Conservation (phyloP, 2,888 invertebrate species). For the Phyto melanocephala region DNA sequence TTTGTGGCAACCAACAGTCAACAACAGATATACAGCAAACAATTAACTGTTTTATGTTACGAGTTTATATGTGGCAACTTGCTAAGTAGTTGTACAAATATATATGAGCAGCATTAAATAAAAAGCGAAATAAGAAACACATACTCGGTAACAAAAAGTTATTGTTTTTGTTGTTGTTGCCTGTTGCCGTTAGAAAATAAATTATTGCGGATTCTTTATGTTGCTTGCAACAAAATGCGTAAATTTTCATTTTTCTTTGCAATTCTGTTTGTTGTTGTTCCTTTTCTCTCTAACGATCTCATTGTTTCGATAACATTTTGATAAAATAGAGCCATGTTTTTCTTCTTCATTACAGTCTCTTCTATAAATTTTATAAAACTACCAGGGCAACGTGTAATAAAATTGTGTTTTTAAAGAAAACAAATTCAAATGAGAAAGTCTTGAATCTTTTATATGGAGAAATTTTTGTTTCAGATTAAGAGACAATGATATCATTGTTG, state of each 20-base stretch:
- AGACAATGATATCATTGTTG: conserved; percentile 53
- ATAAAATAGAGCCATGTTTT: conserved; percentile 54
- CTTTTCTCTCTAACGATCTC: conserved; percentile 55
- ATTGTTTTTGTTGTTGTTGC: conserved; percentile 3
- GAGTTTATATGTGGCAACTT: background rate
- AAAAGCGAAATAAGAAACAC: conserved; percentile 17
- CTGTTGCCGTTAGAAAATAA: conserved; percentile 61
- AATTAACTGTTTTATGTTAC: conserved; percentile 55
- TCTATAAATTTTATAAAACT: conserved; percentile 50
- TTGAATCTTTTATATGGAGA: conserved; percentile 33
- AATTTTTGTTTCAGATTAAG: conserved; percentile 46
- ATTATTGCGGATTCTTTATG: conserved; percentile 61
- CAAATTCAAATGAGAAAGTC: conserved; percentile 53
- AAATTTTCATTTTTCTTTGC: conserved; percentile 49
- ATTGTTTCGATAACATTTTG: conserved; percentile 62
- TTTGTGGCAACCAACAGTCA: conserved; percentile 26
- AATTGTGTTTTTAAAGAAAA: conserved; percentile 19
- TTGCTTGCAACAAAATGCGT: conserved; percentile 45
- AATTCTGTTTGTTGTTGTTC: background rate
- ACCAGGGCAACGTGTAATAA: conserved; percentile 2
- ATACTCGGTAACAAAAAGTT: background rate
- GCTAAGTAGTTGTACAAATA: background rate
- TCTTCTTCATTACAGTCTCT: conserved; percentile 3
- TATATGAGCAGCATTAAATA: conserved; percentile 33
- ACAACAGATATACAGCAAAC: conserved; percentile 21